These are phyloP conservation scores for Euura lappo DNA, from an alignment of 1,140 invertebrate genomes.

Conservation along the genomic window DNA sequence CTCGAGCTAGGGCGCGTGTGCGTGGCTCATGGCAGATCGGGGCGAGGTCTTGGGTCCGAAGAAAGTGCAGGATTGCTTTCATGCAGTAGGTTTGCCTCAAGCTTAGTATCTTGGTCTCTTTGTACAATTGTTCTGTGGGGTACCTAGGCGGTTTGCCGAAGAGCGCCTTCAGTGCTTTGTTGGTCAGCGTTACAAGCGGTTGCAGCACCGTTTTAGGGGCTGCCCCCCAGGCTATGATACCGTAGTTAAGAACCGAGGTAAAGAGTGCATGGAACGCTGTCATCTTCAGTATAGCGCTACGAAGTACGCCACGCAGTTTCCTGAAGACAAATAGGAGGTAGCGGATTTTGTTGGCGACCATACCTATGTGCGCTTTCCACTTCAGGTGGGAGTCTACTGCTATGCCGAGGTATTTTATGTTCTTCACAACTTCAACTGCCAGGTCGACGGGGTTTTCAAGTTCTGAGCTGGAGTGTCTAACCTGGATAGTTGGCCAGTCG, in stretches of 20 bases:
- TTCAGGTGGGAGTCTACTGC: slow-evolving; percentile 12
- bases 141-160: background rate
- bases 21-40: background rate
- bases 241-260: background rate
- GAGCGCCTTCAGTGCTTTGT: background rate
- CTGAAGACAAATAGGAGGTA: slow-evolving; percentile 6
- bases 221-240: background rate
- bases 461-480: background rate
- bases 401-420: slow-evolving; percentile 16
- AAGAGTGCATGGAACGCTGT: background rate
- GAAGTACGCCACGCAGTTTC: slow-evolving; percentile 8
- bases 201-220: background rate
- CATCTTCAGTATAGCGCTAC: background rate
- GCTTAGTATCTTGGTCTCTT: background rate
- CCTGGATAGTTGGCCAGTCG: background rate
- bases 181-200: background rate
- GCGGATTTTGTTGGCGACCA: slow-evolving; percentile 8
- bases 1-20: background rate
- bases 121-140: background rate
- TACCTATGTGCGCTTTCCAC: slow-evolving; percentile 10
- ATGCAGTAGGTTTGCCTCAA: background rate
- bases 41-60: background rate
- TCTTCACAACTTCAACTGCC: background rate
- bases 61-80: background rate
- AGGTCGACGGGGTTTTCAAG: no score